Conservation (phyloP, 1,140 invertebrate species). For the Drosophila lowei region DNA sequence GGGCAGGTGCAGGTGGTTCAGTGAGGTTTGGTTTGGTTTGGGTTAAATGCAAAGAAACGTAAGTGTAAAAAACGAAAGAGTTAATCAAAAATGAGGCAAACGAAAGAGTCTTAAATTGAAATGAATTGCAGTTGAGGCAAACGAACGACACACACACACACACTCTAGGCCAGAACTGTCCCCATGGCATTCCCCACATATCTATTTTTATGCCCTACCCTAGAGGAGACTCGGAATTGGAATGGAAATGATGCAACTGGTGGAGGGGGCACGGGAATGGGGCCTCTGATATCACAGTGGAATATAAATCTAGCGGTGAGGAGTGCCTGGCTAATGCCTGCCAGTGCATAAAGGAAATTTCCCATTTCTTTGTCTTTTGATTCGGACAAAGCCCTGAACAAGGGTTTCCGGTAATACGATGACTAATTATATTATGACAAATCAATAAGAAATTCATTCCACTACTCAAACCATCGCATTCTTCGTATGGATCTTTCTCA, state of each 20-base stretch:
- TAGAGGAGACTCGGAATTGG: slow-evolving; percentile 42
- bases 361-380: neutral
- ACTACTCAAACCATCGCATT: neutral
- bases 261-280: slow-evolving; percentile 4
- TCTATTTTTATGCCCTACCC: slow-evolving; percentile 66
- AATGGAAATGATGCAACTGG: slow-evolving; percentile 54
- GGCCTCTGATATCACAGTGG: slow-evolving; percentile 5
- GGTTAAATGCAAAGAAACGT: slow-evolving; percentile 75
- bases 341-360: neutral
- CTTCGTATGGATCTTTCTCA: neutral
- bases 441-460: slow-evolving; percentile 1
- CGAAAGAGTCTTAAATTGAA: slow-evolving; percentile 48
- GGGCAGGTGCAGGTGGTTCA: slow-evolving; percentile 56
- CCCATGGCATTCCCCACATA: slow-evolving; percentile 29
- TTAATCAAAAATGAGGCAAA: slow-evolving; percentile 68
- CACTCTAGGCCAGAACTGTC: slow-evolving; percentile 33
- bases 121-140: slow-evolving; percentile 43
- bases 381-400: too few relatives aligned
- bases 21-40: slow-evolving; percentile 17
- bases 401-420: too few relatives aligned
- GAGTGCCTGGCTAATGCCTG: slow-evolving; percentile 11
- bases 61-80: slow-evolving; percentile 56
- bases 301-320: slow-evolving; percentile 22
- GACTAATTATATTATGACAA: too few relatives aligned
- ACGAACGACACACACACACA: neutral